These are phyloP conservation scores for Macquaria ambigua DNA, from an alignment of 2,113 vertebrate genomes.

Conservation along the genomic window DNA sequence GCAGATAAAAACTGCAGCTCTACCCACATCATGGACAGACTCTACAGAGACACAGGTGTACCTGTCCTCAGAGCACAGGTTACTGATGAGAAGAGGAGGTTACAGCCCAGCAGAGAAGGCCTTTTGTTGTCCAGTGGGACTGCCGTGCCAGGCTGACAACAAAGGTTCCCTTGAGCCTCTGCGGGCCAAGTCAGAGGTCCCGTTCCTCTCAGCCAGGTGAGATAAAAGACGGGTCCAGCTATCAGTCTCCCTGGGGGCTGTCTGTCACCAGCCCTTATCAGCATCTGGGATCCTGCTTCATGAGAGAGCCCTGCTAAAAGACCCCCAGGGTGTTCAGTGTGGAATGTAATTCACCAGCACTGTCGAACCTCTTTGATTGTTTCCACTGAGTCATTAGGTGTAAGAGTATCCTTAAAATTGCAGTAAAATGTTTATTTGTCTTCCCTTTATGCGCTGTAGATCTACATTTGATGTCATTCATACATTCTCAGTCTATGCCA, in stretches of 20 bases:
- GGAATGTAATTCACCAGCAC: slow-evolving; percentile 32
- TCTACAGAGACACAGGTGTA: slow-evolving; percentile 49
- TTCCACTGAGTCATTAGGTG: not conserved
- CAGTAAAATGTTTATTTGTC: not conserved
- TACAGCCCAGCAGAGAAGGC: slow-evolving; percentile 18
- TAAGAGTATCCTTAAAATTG: not conserved
- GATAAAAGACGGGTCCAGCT: slow-evolving; percentile 55
- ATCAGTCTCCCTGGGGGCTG: slow-evolving; percentile 18
- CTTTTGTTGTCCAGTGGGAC: slow-evolving; percentile 56
- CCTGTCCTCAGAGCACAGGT: slow-evolving; percentile 27
- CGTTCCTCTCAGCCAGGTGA: slow-evolving; percentile 60
- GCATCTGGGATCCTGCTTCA: slow-evolving; percentile 27
- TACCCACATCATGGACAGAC: slow-evolving; percentile 28
- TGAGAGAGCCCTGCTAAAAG: slow-evolving; percentile 6
- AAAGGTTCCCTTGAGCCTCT: slow-evolving; percentile 67
- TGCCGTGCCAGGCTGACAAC: slow-evolving; percentile 49
- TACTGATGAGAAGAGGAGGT: slow-evolving; percentile 32
- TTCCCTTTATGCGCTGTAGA: not conserved
- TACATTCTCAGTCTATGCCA: not conserved
- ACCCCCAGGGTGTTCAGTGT: slow-evolving; percentile 19
- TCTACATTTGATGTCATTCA: not conserved
- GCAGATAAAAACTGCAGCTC: slow-evolving; percentile 37
- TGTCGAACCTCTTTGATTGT: not conserved
- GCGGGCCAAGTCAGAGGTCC: slow-evolving; percentile 57
- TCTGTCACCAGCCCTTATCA: slow-evolving; percentile 63